Evolutionary conservation across 2,113 vertebrate genomes (phyloP), one percentile per base, ranked within the genome.

Genomic region (Clarias macrocephalus): DNA sequence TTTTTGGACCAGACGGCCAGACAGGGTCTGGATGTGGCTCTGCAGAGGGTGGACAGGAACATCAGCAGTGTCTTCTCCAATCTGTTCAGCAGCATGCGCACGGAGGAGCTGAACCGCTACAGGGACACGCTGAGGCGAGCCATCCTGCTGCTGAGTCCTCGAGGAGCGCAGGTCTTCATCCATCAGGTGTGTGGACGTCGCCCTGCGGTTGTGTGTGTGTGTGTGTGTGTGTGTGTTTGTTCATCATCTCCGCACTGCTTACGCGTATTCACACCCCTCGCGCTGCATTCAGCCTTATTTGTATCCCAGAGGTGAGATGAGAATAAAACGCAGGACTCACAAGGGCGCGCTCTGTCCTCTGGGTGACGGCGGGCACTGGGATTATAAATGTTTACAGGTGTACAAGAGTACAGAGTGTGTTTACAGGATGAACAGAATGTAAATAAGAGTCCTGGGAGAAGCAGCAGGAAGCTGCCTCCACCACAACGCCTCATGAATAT

Each of bases 51-150:
- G 87, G 98, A 99, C 93, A 95, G 96, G 87, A 99, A 99, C 92
- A 97, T 99, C 93, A 99, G 98, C 88, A 95, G 95, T 0, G 96
- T 99, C 37, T 99, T 99, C 92, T 96, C 96, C 91, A 97, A 96
- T 92, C 97, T 99, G 60, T 99, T 99, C 89, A 98, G 95, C 90
- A 97, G 97, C 66, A 99, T 99, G 97, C 97, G 97, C 91, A 99
- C 97, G 0, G 97, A 99, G 86, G 98, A 99, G 91, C 94, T 99
- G 87, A 99, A 99, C 90, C 96, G 97, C 2, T 99, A 99, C 89
- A 91, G 98, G n/a, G 98, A 99, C 95, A 99, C 97, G 0, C 91
- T 99, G 66, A 92, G 98, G 2, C 93, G 98, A 1, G 98, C 98
- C 59, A 96, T 99, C 88, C 93, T 99, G 73, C 96, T 99, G 84